Percentiles rank a stretch among this genome's conserved stretches.
Conservation (phyloP, 2,888 invertebrate genomes). For the Ennomos erosarius region DNA sequence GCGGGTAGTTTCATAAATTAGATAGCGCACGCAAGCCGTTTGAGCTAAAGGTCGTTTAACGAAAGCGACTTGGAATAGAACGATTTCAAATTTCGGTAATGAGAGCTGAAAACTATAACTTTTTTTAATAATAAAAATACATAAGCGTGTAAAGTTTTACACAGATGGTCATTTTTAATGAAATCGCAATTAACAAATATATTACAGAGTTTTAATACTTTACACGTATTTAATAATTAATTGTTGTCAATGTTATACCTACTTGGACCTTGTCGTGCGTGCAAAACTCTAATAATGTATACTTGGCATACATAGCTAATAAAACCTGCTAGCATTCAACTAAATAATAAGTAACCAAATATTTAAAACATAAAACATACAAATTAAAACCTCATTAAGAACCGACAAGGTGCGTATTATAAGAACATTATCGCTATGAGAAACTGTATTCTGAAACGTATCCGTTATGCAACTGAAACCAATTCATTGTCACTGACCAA, state of each 20-base stretch:
- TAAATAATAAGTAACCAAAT: neutral
- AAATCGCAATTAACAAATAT: too few relatives aligned
- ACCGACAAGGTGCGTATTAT: slow-evolving; percentile 11
- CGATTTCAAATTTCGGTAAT: slow-evolving; percentile 7
- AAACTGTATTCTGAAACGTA: slow-evolving; percentile 27
- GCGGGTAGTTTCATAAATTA: slow-evolving; percentile 73
- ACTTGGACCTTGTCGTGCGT: too few relatives aligned
- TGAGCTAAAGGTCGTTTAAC: slow-evolving; percentile 41
- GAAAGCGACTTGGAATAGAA: slow-evolving; percentile 41
- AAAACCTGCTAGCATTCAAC: neutral
- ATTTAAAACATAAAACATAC: neutral
- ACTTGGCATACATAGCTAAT: too few relatives aligned
- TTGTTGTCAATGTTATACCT: too few relatives aligned
- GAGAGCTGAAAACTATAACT: neutral
- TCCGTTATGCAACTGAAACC: slow-evolving; percentile 70
- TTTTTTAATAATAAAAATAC: neutral
- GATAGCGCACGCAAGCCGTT: slow-evolving; percentile 73
- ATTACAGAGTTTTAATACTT: too few relatives aligned
- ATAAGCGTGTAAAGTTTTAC: too few relatives aligned
- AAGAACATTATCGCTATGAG: slow-evolving; percentile 26
- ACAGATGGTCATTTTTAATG: too few relatives aligned
- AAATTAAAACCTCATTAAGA: slow-evolving; percentile 10
- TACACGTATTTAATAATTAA: too few relatives aligned
- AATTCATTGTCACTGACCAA: slow-evolving; percentile 82
- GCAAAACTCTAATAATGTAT: too few relatives aligned